Evolutionary conservation across 2,113 vertebrate genomes (phyloP).

Genomic region (Aplodontia rufa): DNA sequence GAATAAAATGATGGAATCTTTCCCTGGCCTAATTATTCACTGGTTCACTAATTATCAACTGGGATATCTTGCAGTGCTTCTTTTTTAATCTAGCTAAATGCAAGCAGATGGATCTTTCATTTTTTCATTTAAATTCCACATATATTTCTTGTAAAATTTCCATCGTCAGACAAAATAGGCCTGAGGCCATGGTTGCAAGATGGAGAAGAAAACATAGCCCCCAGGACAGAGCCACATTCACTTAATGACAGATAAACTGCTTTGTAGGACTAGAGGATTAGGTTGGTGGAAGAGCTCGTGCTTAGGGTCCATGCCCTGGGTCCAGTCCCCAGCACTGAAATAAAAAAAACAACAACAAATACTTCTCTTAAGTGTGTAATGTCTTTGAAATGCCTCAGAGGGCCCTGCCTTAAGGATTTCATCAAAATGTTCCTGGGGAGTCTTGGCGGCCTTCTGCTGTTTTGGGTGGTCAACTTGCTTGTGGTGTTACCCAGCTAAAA

Average conservation of each 20-base stretch:
- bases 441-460: neutral
- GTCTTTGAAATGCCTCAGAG: neutral
- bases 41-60: neutral
- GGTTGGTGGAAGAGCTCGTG: neutral
- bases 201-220: neutral
- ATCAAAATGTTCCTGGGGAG: neutral
- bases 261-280: neutral
- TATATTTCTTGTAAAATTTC: slow-evolving; percentile 20
- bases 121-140: slow-evolving; percentile 15
- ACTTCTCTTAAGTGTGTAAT: neutral
- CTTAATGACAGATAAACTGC: neutral
- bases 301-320: too few species aligned
- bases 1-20: slow-evolving; percentile 36
- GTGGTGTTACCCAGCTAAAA: neutral
- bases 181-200: neutral
- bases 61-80: neutral
- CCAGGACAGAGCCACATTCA: neutral
- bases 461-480: neutral
- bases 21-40: slow-evolving; percentile 24
- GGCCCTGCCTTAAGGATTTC: neutral
- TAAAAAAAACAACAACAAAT: too few species aligned
- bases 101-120: neutral
- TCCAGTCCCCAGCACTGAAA: neutral
- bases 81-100: slow-evolving; percentile 28
- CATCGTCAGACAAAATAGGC: neutral